Evolutionary conservation across 2,888 invertebrate species (phyloP).

Genomic region (Slavum lentiscoides): DNA sequence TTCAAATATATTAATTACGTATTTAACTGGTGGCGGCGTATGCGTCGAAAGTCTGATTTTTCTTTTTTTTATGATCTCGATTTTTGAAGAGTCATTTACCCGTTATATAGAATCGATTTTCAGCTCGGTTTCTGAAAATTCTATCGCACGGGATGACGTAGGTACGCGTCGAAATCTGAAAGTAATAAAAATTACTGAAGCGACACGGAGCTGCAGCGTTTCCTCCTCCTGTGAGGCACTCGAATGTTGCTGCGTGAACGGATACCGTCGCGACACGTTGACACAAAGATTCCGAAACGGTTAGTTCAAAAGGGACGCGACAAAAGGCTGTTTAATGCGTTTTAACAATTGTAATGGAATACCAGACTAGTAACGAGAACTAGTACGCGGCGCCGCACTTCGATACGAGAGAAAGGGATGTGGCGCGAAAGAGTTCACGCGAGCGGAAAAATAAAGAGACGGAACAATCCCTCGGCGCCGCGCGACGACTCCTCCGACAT

Average conservation of each 20-base stretch:
- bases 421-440: slow-evolving; percentile 22
- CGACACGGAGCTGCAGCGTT: neutral
- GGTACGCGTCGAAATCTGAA: too few relatives aligned
- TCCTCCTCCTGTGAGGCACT: neutral
- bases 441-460: slow-evolving; percentile 47
- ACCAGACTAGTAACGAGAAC: slow-evolving; percentile 32
- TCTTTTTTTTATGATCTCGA: too few relatives aligned
- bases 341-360: slow-evolving; percentile 49
- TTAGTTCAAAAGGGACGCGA: slow-evolving; percentile 6
- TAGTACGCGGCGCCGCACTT: neutral
- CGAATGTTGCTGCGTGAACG: slow-evolving; percentile 19
- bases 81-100: too few relatives aligned
- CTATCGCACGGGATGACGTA: too few relatives aligned
- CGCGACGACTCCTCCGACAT: neutral
- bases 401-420: neutral
- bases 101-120: too few relatives aligned
- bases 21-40: too few relatives aligned
- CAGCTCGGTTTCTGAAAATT: too few relatives aligned
- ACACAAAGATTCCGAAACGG: slow-evolving; percentile 21
- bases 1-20: too few relatives aligned
- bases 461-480: neutral
- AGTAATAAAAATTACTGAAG: neutral
- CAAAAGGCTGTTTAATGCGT: slow-evolving; percentile 39
- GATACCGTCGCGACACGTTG: neutral
- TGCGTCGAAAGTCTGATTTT: too few relatives aligned